phyloP scores from a whole-genome alignment of 2,888 invertebrate species.

The Noctuana brunneofusca region DNA sequence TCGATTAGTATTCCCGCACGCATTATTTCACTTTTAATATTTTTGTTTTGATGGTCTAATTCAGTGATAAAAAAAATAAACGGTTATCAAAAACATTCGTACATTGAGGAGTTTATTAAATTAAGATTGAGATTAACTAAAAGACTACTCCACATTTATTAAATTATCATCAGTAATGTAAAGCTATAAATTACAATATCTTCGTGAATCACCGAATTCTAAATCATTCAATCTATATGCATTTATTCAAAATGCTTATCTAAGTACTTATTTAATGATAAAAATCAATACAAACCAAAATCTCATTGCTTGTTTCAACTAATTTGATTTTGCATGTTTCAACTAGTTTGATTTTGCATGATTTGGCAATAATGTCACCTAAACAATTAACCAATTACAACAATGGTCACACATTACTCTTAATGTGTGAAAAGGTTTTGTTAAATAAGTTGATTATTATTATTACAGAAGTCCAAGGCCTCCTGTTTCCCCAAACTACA shows the following conservation, averaged over 20 bases:
- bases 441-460: conserved; percentile 46
- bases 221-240: too few species aligned
- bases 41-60: too few species aligned
- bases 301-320: conserved; percentile 15
- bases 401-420: conserved; percentile 6
- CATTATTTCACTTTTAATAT: too few species aligned
- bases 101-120: too few species aligned
- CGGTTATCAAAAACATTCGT: too few species aligned
- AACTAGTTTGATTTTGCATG: not conserved
- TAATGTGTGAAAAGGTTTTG: conserved; percentile 14
- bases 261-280: not conserved
- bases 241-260: not conserved
- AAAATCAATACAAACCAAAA: conserved; percentile 7
- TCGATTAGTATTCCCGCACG: too few species aligned
- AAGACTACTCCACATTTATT: too few species aligned
- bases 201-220: too few species aligned
- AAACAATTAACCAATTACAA: conserved; percentile 6
- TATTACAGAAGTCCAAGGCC: conserved; percentile 60
- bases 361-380: not conserved
- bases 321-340: conserved; percentile 2
- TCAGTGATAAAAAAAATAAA: too few species aligned
- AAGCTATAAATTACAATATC: too few species aligned
- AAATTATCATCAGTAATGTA: too few species aligned
- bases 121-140: too few species aligned
- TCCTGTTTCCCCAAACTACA: conserved; percentile 45